phyloP scores from a whole-genome alignment of 2,113 vertebrate species.

The Chauna torquata region DNA sequence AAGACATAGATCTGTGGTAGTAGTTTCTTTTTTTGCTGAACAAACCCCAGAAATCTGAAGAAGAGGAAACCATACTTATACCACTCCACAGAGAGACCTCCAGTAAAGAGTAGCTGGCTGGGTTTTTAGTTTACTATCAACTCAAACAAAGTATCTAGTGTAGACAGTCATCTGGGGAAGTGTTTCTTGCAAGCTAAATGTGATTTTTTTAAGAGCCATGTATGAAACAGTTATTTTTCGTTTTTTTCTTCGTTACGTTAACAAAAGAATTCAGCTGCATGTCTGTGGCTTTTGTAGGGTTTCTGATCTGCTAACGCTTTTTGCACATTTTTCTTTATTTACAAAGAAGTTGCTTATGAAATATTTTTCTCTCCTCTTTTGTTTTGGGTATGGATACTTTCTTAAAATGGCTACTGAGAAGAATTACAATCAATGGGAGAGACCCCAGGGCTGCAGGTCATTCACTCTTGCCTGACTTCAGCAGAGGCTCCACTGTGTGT shows the following conservation, averaged over 20 bases:
- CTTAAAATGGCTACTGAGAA: not conserved
- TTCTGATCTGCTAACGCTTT: not conserved
- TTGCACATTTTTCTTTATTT: not conserved
- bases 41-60: not conserved
- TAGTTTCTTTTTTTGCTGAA: not conserved
- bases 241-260: not conserved
- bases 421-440: too few species aligned
- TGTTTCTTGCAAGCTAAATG: not conserved
- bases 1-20: not conserved
- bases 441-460: too few species aligned
- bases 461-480: not conserved
- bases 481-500: fast-evolving
- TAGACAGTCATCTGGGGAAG: not conserved
- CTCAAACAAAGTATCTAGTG: not conserved
- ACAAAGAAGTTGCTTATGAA: not conserved
- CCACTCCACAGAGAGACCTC: not conserved
- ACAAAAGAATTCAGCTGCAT: not conserved
- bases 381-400: not conserved
- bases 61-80: not conserved
- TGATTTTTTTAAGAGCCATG: not conserved
- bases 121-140: not conserved
- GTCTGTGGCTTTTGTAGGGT: not conserved
- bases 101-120: not conserved
- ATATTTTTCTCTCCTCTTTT: not conserved
- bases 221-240: not conserved